Percentiles rank a stretch among this genome's conserved stretches.
Conservation (phyloP, 2,888 invertebrate genomes). For the Cephus pygmeus region DNA sequence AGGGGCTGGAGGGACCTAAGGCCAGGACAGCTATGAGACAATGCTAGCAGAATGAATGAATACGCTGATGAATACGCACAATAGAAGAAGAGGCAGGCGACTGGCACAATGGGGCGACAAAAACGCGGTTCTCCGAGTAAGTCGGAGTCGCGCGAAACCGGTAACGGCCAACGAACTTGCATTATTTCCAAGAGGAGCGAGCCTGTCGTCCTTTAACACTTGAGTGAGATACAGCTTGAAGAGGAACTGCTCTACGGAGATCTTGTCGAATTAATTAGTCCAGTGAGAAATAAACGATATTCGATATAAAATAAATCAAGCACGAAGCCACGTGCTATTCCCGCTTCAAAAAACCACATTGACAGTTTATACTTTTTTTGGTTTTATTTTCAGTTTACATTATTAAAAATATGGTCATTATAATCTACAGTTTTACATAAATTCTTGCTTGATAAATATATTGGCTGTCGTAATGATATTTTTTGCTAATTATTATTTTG, state of each 20-base stretch:
- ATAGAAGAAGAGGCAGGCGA: constrained; percentile 54
- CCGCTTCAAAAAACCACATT: neutral
- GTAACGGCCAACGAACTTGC: constrained; percentile 42
- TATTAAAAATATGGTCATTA: neutral
- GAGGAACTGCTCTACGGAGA: neutral
- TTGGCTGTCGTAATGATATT: neutral
- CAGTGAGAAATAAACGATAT: neutral
- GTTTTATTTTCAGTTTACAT: neutral
- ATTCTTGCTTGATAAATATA: neutral
- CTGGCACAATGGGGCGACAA: constrained; percentile 55
- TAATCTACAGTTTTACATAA: neutral
- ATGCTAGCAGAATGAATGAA: constrained; percentile 62
- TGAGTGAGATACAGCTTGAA: neutral
- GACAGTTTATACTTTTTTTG: neutral
- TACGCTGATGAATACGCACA: constrained; percentile 63
- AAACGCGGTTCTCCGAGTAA: constrained; percentile 50
- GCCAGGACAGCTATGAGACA: constrained; percentile 58
- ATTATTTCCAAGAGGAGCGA: constrained; percentile 31
- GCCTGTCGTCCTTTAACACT: neutral
- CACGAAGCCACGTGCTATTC: neutral
- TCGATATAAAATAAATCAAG: neutral
- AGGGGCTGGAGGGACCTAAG: constrained; percentile 46
- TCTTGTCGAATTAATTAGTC: neutral
- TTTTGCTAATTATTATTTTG: neutral
- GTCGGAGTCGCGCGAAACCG: constrained; percentile 34